Base-by-base conservation (phyloP, 2,888 invertebrate genomes). In the Graphium colonna region DNA sequence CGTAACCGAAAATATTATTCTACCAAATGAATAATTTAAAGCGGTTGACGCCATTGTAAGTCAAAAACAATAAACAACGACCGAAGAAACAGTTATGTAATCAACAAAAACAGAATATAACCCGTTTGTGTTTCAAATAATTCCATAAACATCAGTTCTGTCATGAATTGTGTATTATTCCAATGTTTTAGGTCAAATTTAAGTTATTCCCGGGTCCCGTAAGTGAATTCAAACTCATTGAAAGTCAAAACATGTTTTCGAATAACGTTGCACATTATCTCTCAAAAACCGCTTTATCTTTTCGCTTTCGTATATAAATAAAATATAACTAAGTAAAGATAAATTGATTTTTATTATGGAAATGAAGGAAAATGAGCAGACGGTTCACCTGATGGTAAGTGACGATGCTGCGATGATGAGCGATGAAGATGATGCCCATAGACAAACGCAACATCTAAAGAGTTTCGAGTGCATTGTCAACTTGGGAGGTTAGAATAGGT, bases 111-210 rank as follows among this genome's bases (percentile, higher is more conserved):
- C 33, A 40, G 41, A 12, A 10, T 18, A 8, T n/a, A 18, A 17
- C 18, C 15, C n/a, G n/a, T 33, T 4, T 13, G 4, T 1, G 36
- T n/a, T 50, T 50, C 36, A 21, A 45, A 41, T 50, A 50, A 15
- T 13, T 18, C 9, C 50, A 50, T 43, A 50, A 43, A 12, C 21
- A 42, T 49, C 18, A 41, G 17, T 8, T 12, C 12, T 10, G 13
- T 15, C 13, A 33, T 42, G 10, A 31, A 31, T 41, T 50, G 18
- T 33, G 10, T 10, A 28, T 15, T 26, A 41, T 18, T 12, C 15
- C 13, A 47, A 21, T 18, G 15, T 39, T 42, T 36, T 13, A 16
- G 42, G 33, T 50, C 42, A 18, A 42, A 50, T 50, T 41, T 42
- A 42, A 42, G 31, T 42, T 33, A 33, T 42, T 18, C 49, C 33